Conservation (phyloP, 2,113 vertebrate genomes). For the Megaleporinus macrocephalus region DNA sequence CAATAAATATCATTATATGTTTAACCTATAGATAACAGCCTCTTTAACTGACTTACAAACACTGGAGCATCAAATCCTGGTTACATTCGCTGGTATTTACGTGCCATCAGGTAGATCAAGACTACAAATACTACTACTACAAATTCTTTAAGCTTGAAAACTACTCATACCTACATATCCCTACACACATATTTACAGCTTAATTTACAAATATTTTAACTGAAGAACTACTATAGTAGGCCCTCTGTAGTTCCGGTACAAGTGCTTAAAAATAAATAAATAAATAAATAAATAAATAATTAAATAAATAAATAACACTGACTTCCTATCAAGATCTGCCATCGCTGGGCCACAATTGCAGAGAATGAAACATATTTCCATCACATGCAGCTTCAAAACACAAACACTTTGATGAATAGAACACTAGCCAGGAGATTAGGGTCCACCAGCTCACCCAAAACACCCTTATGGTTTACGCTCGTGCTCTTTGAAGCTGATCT, state of each 20-base stretch:
- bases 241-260: not conserved
- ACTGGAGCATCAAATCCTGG: too few species aligned
- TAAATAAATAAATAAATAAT: too few species aligned
- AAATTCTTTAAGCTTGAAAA: not conserved
- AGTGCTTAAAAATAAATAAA: not conserved
- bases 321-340: not conserved
- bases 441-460: conserved; percentile 7
- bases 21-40: too few species aligned
- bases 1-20: too few species aligned
- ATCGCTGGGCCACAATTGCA: not conserved
- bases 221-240: not conserved
- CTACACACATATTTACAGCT: not conserved
- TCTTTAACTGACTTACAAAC: too few species aligned
- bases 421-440: not conserved
- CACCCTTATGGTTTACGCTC: not conserved
- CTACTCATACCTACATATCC: not conserved
- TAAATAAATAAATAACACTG: too few species aligned
- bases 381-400: not conserved
- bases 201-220: not conserved
- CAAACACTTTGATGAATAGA: not conserved
- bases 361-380: not conserved
- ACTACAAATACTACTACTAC: not conserved
- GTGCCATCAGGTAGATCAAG: too few species aligned
- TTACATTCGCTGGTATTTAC: too few species aligned
- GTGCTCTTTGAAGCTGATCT: conserved; percentile 41